Evolutionary conservation across 2,113 vertebrate species (phyloP).

Genomic region (Pelecanoides urinatrix): DNA sequence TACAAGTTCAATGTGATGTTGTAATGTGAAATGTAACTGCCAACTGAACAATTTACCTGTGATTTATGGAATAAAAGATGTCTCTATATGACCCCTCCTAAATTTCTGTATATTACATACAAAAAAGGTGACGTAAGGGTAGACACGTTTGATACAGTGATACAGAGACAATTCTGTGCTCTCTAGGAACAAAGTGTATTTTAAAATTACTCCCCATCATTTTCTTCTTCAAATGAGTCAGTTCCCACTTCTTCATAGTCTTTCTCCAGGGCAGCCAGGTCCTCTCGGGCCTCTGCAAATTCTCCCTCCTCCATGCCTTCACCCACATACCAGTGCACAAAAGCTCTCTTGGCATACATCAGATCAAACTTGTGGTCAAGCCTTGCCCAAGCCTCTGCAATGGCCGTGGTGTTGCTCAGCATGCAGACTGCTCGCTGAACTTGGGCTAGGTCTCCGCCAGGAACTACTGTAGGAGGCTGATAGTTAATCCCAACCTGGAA

Average conservation of each 20-base stretch:
- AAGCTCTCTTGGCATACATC: conserved; percentile 82
- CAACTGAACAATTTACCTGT: not conserved
- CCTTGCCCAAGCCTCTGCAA: conserved; percentile 79
- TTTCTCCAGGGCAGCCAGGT: conserved; percentile 82
- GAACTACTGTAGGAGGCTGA: conserved; percentile 77
- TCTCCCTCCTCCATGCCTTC: conserved; percentile 85
- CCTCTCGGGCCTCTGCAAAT: conserved; percentile 80
- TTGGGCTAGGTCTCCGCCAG: conserved; percentile 76
- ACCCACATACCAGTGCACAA: conserved; percentile 83
- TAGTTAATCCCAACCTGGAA: conserved; percentile 82
- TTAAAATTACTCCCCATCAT: conserved; percentile 73
- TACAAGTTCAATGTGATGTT: not conserved
- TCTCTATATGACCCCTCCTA: not conserved
- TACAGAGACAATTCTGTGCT: not conserved
- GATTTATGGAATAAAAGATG: not conserved
- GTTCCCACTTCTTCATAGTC: conserved; percentile 84
- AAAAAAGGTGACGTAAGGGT: not conserved
- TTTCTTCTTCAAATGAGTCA: conserved; percentile 78
- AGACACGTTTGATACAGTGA: not conserved
- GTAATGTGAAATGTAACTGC: not conserved
- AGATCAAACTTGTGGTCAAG: conserved; percentile 82
- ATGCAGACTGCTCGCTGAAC: conserved; percentile 80
- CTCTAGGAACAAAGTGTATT: conserved; percentile 5
- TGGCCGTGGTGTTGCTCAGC: conserved; percentile 82
- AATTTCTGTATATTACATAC: not conserved